Percentiles rank a stretch among this genome's conserved stretches.
Conservation (phyloP, 2,888 invertebrate genomes). For the Ichneumon xanthorius region DNA sequence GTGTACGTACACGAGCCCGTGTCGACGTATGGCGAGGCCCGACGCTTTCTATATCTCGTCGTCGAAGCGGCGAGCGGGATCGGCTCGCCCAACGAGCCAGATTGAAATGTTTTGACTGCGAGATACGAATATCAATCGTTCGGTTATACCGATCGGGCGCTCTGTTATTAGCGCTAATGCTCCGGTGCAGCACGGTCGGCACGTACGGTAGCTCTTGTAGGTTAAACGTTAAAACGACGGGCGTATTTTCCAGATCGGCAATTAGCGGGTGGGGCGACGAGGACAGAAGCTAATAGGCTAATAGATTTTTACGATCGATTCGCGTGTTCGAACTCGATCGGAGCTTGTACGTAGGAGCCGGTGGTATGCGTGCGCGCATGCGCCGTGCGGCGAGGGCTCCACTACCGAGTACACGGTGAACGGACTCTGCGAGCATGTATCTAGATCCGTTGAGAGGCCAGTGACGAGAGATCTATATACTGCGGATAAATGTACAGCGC, state of each 20-base stretch:
- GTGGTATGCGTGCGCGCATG: conserved; percentile 15
- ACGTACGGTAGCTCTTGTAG: conserved; percentile 20
- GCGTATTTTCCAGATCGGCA: conserved; percentile 28
- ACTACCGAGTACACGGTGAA: conserved; percentile 27
- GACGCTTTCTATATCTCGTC: conserved; percentile 63
- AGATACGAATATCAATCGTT: conserved; percentile 68
- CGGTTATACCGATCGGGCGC: conserved; percentile 24
- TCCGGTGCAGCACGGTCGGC: not conserved
- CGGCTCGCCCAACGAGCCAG: conserved; percentile 18
- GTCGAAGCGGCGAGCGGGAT: conserved; percentile 38
- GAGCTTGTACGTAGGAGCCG: conserved; percentile 11
- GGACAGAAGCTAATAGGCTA: conserved; percentile 57
- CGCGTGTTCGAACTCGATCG: conserved; percentile 56
- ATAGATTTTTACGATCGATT: conserved; percentile 59
- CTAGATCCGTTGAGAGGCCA: not conserved
- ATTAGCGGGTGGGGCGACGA: conserved; percentile 50
- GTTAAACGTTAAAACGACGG: conserved; percentile 21
- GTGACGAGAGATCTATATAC: conserved; percentile 47
- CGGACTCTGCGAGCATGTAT: conserved; percentile 11
- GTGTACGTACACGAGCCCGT: conserved; percentile 32
- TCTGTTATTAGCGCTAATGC: conserved; percentile 16
- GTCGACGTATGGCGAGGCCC: conserved; percentile 29
- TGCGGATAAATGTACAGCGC: conserved; percentile 27
- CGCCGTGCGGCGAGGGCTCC: not conserved
- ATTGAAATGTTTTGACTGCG: conserved; percentile 70